Base-by-base conservation (phyloP, 2,113 vertebrate genomes). In the Todiramphus saurophagus region DNA sequence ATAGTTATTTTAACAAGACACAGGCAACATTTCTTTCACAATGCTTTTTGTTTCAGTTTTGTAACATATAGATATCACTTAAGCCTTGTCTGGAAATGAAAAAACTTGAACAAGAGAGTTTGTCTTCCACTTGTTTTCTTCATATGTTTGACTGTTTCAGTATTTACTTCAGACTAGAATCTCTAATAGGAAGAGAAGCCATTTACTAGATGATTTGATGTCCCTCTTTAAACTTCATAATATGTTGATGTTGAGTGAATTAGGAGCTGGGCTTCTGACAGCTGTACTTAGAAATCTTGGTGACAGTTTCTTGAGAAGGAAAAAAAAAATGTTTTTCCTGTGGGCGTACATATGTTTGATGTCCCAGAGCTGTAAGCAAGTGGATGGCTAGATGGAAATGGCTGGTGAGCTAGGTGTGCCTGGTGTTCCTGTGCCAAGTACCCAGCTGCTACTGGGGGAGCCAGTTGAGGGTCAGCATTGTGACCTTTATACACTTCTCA, bases 401-500 rank as follows among this genome's bases (percentile, higher is more conserved):
- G 23, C 19, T 80, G 37, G 23, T 18, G 12, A 51, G 13, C 60
- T 83, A 50, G 55, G 31, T 50, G 25, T 48, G 21, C 11, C 10
- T 87, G 12, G 7, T 53, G 43, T 68, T 79, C n/a, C 31, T 44
- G 5, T 78, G 66, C 33, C 2, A 13, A 53, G 5, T 87, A 33
- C 41, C 10, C 2, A 1, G 1, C 3, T 83, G 67, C 37, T 76
- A 0, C 37, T 3, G 3, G 48, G 53, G 20, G 16, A 83, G 8
- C 24, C 8, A 8, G 12, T 25, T 78, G 56, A 63, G 25, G 11
- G 10, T 79, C 51, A 72, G 37, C 4, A 1, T 46, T 30, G 35
- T 27, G 31, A 64, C 25, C 2, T 31, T 35, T 75, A 16, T 1
- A 28, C 7, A 6, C 31, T 91, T 87, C 15, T 72, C 78, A 93